Evolutionary conservation across 2,888 invertebrate genomes (phyloP), one percentile per base, ranked within the genome.

Genomic region (Hoplodrina blanda): DNA sequence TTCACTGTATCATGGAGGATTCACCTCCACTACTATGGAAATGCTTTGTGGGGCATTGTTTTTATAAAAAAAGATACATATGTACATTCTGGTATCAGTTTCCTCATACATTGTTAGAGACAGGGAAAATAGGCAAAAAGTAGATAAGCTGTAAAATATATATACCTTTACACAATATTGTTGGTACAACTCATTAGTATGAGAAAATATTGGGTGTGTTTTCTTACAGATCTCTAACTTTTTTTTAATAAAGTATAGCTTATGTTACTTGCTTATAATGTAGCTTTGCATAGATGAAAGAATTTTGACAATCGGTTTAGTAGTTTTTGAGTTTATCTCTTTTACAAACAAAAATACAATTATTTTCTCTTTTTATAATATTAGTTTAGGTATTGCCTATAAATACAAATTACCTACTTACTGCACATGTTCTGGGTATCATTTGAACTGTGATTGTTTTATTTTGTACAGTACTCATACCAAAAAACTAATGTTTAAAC

Each of bases 21-120:
- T 17, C 11, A 62, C n/a, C 46, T 52, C 17, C 37, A 37, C 17
- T 5, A 17, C 46, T 11, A 46, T 46, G 17, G 41, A 46, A 46
- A 17, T 46, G 11, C 3, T 15, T 46, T 46, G 46, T 46, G 5
- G 17, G 46, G 46, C 17, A 46, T 46, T 46, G 46, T 46, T 46
- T 17, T 17, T 5, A 5, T 46, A 46, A 46, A 46, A 17, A 17
- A 11, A 46, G 17, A 46, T 46, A 46, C 46, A 17, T 60, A 13
- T 15, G 49, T 13, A 59, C 62, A 70, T 37, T 72, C 13, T 55
- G 37, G 55, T 56, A 73, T 73, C 73, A 73, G 50, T 75, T 66
- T 76, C 79, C 74, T 73, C 44, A 10, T 72, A 54, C 49, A 78
- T 73, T 75, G 66, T 61, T 53, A 53, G 37, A 7, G 8, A 73